A percentile compares a stretch with the other conserved stretches of the same genome.
Conservation (phyloP, 2,113 vertebrate species). For the Ptychochromis oligacanthus region DNA sequence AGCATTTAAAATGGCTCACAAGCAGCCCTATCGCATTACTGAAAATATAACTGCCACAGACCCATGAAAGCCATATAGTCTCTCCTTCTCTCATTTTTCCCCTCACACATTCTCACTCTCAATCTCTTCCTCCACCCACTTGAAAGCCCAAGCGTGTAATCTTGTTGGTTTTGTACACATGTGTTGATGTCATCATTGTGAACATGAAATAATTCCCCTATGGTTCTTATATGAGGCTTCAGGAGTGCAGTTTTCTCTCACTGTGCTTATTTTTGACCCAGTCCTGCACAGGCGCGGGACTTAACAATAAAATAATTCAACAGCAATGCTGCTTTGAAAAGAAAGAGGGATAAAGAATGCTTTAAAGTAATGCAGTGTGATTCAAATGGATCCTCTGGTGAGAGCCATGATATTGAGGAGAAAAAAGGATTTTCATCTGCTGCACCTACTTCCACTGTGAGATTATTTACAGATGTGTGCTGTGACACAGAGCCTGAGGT, state of each 20-base stretch:
- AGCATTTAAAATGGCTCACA: constrained; percentile 45
- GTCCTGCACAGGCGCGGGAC: constrained; percentile 18
- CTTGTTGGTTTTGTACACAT: constrained; percentile 74
- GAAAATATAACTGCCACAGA: constrained; percentile 59
- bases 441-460: constrained; percentile 46
- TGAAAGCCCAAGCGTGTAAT: constrained; percentile 75
- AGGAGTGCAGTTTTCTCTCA: constrained; percentile 20
- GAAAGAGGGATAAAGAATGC: constrained; percentile 13
- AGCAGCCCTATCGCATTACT: constrained; percentile 43
- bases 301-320: constrained; percentile 22
- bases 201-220: constrained; percentile 58
- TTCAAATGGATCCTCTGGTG: constrained; percentile 36
- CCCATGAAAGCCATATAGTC: constrained; percentile 65
- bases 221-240: constrained; percentile 46
- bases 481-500: constrained; percentile 57
- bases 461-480: constrained; percentile 56
- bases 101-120: constrained; percentile 58
- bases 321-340: constrained; percentile 6
- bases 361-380: constrained; percentile 38
- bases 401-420: constrained; percentile 34
- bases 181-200: constrained; percentile 78
- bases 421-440: constrained; percentile 43
- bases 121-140: constrained; percentile 73
- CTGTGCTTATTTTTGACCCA: constrained; percentile 39
- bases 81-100: constrained; percentile 28